Base-by-base conservation (phyloP, 2,113 vertebrate species). In the Leptobrachium ailaonicum region DNA sequence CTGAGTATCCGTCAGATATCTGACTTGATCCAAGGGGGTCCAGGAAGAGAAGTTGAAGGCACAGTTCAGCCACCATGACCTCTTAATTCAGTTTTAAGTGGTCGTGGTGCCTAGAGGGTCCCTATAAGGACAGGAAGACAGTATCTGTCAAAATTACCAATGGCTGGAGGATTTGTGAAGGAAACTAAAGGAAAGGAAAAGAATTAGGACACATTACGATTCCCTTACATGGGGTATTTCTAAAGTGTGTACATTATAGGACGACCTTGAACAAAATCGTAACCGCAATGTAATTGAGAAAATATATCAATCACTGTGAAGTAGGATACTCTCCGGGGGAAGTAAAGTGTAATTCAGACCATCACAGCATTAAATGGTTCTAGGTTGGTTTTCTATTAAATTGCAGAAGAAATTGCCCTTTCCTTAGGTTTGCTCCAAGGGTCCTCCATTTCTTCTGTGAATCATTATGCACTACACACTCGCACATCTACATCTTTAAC, bases 221-320 rank as follows among this genome's bases (percentile, higher is more conserved):
- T n/a, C 70, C 56, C 41, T 44, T n/a, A 40, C 14, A 56, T 50
- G 43, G 79, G 54, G 43, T 10, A 69, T 75, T 75, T 81, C 79
- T 73, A 53, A 75, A 32, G 20, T 32, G 66, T 69, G 64, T 58
- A 75, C 79, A 73, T 75, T 69, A 81, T 62, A 20, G 72, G 79
- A 69, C 69, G 71, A 81, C 79, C 79, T 81, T 81, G 79, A 81
- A 75, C 64, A 75, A 74, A 75, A 81, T 69, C 79, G 74, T 68
- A 81, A 60, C 79, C 79, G 63, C 79, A 81, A 75, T 74, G 79
- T 81, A 81, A 81, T 75, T 81, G 79, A 81, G 79, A 81, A 81
- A 81, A 81, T 75, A 74, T 81, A 81, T 81, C 79, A 74, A 75
- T 81, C 79, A 81, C 45, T 60, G 79, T 81, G 79, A 74, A 81